Base-by-base conservation (phyloP, 1,140 invertebrate species). In the Philotrypesis tridentata region DNA sequence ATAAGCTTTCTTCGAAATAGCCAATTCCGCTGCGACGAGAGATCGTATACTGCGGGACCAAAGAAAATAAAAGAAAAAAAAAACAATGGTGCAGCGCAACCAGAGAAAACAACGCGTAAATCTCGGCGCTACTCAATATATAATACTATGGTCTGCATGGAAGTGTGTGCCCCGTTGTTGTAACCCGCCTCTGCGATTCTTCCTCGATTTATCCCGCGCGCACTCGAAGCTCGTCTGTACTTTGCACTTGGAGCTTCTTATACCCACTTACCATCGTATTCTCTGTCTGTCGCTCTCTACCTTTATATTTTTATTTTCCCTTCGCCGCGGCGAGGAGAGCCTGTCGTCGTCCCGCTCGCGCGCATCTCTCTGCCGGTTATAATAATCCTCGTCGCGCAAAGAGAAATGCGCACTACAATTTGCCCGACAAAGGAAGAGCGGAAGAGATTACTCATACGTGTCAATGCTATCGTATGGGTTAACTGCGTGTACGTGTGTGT, bases 361-460 rank as follows among this genome's bases (percentile, higher is more conserved):
- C 5, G 63, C 25, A 65, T 55, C 48, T 55, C 48, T 55, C 48
- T 7, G 21, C 40, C 40, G 48, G 2, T 0, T 68, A 68, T 68
- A 68, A 65, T 65, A 65, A 29, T 65, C 63, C 25, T 27, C 63
- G 27, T 31, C n/a, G 25, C 31, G 25, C 14, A 67, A 29, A 68
- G 27, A 33, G 27, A 68, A 68, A 29, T 33, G 67, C 31, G 31
- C 67, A n/a, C 33, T 72, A n/a, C 70, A 72, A 72, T 72, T 72
- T 72, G 70, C 37, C 37, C 33, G 33, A 43, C 43, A 55, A 61
- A 75, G n/a, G 27, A 31, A 61, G 27, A 61, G 21, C 25, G 48
- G 43, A 75, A 60, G 72, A 61, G 43, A 75, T 60, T 75, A 75
- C 43, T 55, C 43, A 75, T n/a, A 75, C 43, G 55, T 60, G 25